Percentiles rank a stretch among this genome's conserved stretches.
These are phyloP conservation scores for Astatotilapia flaviijosephi DNA, from an alignment of 2,113 vertebrate species.

Conservation along the genomic window DNA sequence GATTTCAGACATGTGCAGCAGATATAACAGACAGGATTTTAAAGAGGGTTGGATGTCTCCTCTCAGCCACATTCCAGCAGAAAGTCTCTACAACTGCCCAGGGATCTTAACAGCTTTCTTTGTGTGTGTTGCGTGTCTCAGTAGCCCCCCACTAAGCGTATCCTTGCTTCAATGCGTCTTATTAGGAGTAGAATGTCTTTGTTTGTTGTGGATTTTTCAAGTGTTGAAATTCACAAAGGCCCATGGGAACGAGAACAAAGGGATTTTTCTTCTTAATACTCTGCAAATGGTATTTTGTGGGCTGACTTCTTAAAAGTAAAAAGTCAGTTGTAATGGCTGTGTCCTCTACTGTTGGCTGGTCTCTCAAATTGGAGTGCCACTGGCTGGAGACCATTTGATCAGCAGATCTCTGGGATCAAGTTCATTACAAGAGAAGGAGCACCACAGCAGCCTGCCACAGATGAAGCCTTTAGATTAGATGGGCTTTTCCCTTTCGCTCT, in stretches of 20 bases:
- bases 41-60: constrained; percentile 1
- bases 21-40: background rate
- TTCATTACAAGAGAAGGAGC: constrained; percentile 44
- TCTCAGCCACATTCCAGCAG: background rate
- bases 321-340: background rate
- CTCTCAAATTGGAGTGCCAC: constrained; percentile 9
- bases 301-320: background rate
- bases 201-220: constrained; percentile 34
- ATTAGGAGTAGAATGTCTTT: constrained; percentile 9
- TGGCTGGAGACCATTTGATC: constrained; percentile 31
- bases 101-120: constrained; percentile 17
- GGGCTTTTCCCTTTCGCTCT: background rate
- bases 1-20: background rate
- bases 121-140: background rate
- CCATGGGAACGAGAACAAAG: background rate
- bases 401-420: constrained; percentile 40
- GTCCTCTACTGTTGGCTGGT: constrained; percentile 2
- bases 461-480: constrained; percentile 28
- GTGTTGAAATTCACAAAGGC: background rate
- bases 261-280: constrained; percentile 10
- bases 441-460: background rate
- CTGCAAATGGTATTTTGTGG: background rate
- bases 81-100: background rate
- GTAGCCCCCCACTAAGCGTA: background rate
- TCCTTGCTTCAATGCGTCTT: constrained; percentile 24